Evolutionary conservation across 2,113 vertebrate genomes (phyloP), one percentile per base, ranked within the genome.

Genomic region (Xerus inauris): DNA sequence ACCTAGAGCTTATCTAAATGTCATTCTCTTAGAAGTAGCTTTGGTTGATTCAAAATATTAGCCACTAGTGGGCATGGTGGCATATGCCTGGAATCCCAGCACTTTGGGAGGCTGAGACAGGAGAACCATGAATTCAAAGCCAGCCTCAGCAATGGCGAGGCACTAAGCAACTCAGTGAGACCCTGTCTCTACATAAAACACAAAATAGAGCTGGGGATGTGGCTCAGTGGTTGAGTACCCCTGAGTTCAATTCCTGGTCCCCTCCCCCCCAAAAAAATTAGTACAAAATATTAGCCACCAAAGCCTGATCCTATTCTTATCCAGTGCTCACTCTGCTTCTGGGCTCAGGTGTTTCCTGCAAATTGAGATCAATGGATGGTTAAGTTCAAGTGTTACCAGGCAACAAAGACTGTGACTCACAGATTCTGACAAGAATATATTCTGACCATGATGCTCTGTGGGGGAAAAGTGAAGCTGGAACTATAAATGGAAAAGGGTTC

Each of bases 341-440:
- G 0, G 45, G 30, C 35, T 93, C 83, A 93, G 90, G 40, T 87
- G 59, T 45, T 94, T 89, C 13, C 1, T 71, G 65, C 42, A 91
- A 35, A 83, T 96, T 89, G 87, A 59, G 35, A 83, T 94, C 73
- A 96, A 81, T 54, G 89, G 59, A 32, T 92, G 64, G 84, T 94
- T 95, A 92, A 96, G 51, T 71, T 94, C 16, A 94, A 89, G 76
- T 96, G 51, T 72, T 67, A 26, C 87, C 35, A 93, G 91, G 92
- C 80, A 97, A 83, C 51, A 69, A 69, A 87, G 26, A 77, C 47
- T 75, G 69, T 59, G 95, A 64, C 72, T 94, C 42, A 22, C 9
- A 82, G 1, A 0, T 45, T 84, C 0, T 64, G 49, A 77, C 40
- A 97, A 93, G 59, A 87, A 38, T 72, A 87, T 28, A 81, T 75